Percentiles rank a stretch among this genome's conserved stretches.
Evolutionary conservation across 1,140 invertebrate species (phyloP).

Genomic region (Calephelis nemesis): DNA sequence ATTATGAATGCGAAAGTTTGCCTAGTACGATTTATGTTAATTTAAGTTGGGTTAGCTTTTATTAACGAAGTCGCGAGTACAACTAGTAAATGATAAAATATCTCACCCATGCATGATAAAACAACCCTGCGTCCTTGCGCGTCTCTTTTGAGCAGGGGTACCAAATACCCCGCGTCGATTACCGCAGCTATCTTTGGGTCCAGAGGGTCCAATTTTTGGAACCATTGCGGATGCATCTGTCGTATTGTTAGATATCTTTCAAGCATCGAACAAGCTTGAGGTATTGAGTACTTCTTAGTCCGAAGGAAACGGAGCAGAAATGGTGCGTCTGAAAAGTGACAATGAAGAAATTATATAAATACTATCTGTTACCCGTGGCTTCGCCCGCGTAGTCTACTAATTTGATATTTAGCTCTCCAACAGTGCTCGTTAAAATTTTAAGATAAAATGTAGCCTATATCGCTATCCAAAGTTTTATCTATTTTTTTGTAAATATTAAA

Average conservation of each 20-base stretch:
- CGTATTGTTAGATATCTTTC: slow-evolving; percentile 91
- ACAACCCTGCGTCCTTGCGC: slow-evolving; percentile 86
- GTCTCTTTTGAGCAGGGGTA: slow-evolving; percentile 88
- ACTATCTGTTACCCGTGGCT: too few relatives aligned
- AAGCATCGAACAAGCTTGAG: slow-evolving; percentile 90
- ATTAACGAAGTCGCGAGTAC: too few relatives aligned
- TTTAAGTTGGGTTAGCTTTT: too few relatives aligned
- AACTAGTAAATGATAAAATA: slow-evolving; percentile 19
- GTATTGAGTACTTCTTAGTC: slow-evolving; percentile 92
- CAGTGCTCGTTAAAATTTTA: too few relatives aligned
- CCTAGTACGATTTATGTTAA: too few relatives aligned
- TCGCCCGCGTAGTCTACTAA: too few relatives aligned
- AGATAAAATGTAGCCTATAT: too few relatives aligned
- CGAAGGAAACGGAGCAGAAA: slow-evolving; percentile 91
- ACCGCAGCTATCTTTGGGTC: slow-evolving; percentile 87
- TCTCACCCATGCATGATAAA: slow-evolving; percentile 84
- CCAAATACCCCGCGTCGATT: slow-evolving; percentile 88
- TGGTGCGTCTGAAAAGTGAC: slow-evolving; percentile 79
- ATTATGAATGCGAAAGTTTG: too few relatives aligned
- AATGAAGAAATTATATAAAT: background rate
- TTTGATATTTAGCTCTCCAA: too few relatives aligned
- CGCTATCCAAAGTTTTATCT: too few relatives aligned
- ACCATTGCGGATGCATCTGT: slow-evolving; percentile 90
- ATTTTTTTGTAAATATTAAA: too few relatives aligned
- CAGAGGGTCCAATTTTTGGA: slow-evolving; percentile 86